Percentiles rank a stretch among this genome's conserved stretches.
Conservation (phyloP, 2,888 invertebrate genomes). For the Poecilus cupreus region DNA sequence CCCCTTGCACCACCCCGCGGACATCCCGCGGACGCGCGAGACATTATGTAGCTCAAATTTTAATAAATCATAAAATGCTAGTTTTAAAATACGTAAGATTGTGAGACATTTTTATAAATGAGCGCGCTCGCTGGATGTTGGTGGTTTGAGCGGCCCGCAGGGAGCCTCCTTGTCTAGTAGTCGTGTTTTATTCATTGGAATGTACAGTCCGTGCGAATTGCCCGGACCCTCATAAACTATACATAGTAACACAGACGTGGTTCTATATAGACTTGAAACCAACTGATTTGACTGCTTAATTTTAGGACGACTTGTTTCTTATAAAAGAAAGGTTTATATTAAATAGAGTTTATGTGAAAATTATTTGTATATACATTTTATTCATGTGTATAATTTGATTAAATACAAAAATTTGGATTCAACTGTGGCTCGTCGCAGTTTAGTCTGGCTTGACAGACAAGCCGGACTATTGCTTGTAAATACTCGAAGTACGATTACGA, state of each 20-base stretch:
- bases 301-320: conserved; percentile 48
- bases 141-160: no score
- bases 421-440: not conserved
- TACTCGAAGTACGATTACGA: conserved; percentile 20
- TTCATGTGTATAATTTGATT: conserved; percentile 46
- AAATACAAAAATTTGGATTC: conserved; percentile 43
- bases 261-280: conserved; percentile 10
- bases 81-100: no score
- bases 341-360: conserved; percentile 46
- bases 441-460: not conserved
- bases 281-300: conserved; percentile 50
- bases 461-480: conserved; percentile 3
- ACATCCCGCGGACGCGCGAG: no score
- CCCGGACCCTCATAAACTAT: not conserved
- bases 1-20: no score
- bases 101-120: no score
- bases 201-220: not conserved
- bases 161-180: not conserved
- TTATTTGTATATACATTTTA: conserved; percentile 55
- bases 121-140: no score
- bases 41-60: no score
- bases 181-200: not conserved
- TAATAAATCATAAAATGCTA: no score
- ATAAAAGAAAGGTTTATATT: conserved; percentile 54
- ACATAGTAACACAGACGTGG: conserved; percentile 4